Base-by-base conservation (phyloP, 2,113 vertebrate genomes). In the Caranx ignobilis region DNA sequence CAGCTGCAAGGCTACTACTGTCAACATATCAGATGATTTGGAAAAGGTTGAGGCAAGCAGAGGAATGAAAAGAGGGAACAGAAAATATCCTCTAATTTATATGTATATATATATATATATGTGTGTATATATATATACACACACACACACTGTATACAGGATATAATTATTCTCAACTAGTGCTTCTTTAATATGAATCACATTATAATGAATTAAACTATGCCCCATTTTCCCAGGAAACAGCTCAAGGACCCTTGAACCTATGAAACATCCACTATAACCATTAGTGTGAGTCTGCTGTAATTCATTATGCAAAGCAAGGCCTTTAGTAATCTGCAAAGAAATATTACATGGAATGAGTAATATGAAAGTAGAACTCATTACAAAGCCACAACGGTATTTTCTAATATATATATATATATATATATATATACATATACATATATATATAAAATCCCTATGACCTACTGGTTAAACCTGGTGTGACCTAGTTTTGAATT, bases 221-320 rank as follows among this genome's bases (percentile, higher is more conserved):
- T 18, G 82, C 13, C 12, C 55, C 31, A 73, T 50, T 72, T 77
- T 60, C 9, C 50, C 56, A 73, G 35, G 35, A 81, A 79, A 80
- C 45, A 39, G 37, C 57, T 77, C 32, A 73, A 71, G 72, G 45
- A 77, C 65, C 79, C 65, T 76, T 69, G 56, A 77, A 66, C 39
- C 62, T 55, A 60, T 62, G 43, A 50, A 83, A 62, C 60, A 66
- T 54, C 48, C 70, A 80, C 3, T 64, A n/a, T 34, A 79, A 71
- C 66, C 60, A 54, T 86, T 82, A 84, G 13, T 57, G 45, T 59
- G 48, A 78, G 71, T 83, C 76, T 71, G 67, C 35, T 56, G 43
- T 75, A 59, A 77, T 71, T 68, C 31, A 82, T 87, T 60, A 85
- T 88, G 87, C 75, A 87, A 70, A 84, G 34, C 63, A 82, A 50